These are phyloP conservation scores for Chrysoperla carnea DNA, from an alignment of 1,140 invertebrate species.

Conservation along the genomic window DNA sequence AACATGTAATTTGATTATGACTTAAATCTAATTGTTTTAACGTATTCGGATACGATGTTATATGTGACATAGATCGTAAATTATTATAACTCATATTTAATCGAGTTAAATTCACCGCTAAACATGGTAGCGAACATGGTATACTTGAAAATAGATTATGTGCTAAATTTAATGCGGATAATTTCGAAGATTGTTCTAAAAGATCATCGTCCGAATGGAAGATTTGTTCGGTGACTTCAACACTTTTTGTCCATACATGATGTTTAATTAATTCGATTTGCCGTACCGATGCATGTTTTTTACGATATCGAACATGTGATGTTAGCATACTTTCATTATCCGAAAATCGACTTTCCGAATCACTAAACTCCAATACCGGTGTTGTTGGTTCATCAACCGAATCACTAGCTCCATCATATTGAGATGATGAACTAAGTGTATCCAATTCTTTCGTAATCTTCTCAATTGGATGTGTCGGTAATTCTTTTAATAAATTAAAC, in stretches of 20 bases:
- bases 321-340: not conserved
- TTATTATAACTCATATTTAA: constrained; percentile 86
- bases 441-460: constrained; percentile 7
- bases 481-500: constrained; percentile 70
- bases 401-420: not conserved
- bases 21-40: constrained; percentile 85
- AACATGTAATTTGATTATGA: constrained; percentile 78
- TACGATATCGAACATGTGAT: not conserved
- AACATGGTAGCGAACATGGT: constrained; percentile 73
- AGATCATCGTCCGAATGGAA: constrained; percentile 24
- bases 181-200: constrained; percentile 32
- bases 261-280: constrained; percentile 39
- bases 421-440: not conserved
- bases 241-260: constrained; percentile 50
- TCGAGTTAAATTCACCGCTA: constrained; percentile 67
- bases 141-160: constrained; percentile 81
- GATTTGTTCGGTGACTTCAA: constrained; percentile 52
- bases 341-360: not conserved
- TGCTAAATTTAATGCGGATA: constrained; percentile 66
- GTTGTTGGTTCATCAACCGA: not conserved
- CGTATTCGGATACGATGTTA: constrained; percentile 73
- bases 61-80: constrained; percentile 67
- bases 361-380: not conserved
- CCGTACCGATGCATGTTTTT: not conserved
- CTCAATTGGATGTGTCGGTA: constrained; percentile 41